Percentiles rank a stretch among this genome's conserved stretches.
These are phyloP conservation scores for Chloroclysta siterata DNA, from an alignment of 2,888 invertebrate species.

Conservation along the genomic window DNA sequence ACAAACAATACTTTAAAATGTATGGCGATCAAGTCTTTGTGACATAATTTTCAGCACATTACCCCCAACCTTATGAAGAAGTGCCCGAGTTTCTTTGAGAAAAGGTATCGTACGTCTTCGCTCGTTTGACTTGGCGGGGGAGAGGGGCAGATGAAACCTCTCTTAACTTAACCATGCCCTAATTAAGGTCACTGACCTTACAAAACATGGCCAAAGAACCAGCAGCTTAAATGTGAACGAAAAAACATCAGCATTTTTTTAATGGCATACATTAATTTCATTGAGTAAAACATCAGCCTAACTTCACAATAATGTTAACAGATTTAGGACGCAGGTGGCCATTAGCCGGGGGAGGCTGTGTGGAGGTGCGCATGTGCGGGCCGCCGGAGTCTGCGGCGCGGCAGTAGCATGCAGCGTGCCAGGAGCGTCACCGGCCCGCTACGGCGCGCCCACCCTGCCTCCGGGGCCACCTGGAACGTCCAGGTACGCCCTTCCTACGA, in stretches of 20 bases:
- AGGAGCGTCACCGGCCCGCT: constrained; percentile 85
- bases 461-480: constrained; percentile 94
- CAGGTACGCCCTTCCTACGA: constrained; percentile 76
- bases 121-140: too few species aligned
- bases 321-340: constrained; percentile 64
- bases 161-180: too few species aligned
- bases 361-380: constrained; percentile 60
- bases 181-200: too few species aligned
- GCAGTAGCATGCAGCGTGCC: constrained; percentile 80
- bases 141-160: too few species aligned
- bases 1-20: too few species aligned
- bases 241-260: background rate
- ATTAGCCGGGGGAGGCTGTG: constrained; percentile 66
- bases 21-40: too few species aligned
- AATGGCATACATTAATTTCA: constrained; percentile 27
- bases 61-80: too few species aligned
- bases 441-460: constrained; percentile 90
- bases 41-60: background rate
- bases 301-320: constrained; percentile 53
- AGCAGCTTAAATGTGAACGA: too few species aligned
- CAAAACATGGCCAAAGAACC: too few species aligned
- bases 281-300: constrained; percentile 34
- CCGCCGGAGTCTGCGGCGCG: constrained; percentile 45
- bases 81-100: too few species aligned
- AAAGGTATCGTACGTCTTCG: too few species aligned